These are phyloP conservation scores for Chaetogeoica ovagalla DNA, from an alignment of 2,888 invertebrate genomes.

Conservation along the genomic window DNA sequence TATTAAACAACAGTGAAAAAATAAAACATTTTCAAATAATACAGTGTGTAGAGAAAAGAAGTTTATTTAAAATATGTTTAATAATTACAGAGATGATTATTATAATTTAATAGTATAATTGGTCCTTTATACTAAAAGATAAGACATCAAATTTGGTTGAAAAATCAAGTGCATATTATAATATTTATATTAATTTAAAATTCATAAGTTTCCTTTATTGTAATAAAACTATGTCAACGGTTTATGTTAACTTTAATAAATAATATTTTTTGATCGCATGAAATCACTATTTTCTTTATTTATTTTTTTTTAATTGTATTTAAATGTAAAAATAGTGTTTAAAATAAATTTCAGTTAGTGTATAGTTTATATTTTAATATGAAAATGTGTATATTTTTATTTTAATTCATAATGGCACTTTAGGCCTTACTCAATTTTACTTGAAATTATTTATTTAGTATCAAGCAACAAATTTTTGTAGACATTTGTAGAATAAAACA, in stretches of 20 bases:
- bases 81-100: background rate
- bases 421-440: background rate
- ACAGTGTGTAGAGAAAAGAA: background rate
- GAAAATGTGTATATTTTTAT: too few relatives aligned
- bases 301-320: background rate
- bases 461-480: slow-evolving; percentile 15
- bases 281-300: background rate
- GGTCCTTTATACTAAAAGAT: background rate
- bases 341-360: too few relatives aligned
- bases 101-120: slow-evolving; percentile 20
- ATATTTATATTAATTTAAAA: slow-evolving; percentile 15
- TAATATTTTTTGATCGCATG: background rate
- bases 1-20: background rate
- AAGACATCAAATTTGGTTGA: background rate
- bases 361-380: too few relatives aligned
- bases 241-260: background rate
- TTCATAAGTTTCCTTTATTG: background rate
- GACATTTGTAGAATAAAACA: slow-evolving; percentile 6
- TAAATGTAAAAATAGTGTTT: too few relatives aligned
- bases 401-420: background rate
- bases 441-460: background rate
- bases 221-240: background rate
- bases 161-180: background rate
- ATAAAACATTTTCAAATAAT: background rate
- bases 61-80: background rate